Base-by-base conservation (phyloP, 2,888 invertebrate species). In the Oligia latruncula region DNA sequence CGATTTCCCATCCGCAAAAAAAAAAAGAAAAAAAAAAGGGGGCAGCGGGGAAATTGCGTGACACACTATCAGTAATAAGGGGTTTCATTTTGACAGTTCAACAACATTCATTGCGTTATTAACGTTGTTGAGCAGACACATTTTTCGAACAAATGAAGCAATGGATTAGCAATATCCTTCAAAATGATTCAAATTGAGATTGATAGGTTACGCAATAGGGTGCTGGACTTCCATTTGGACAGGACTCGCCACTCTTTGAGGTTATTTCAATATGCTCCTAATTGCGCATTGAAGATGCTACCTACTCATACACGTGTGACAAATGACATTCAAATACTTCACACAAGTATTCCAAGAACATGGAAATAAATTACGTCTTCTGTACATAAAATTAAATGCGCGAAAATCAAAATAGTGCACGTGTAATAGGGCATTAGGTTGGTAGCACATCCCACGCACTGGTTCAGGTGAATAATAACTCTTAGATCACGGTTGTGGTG, bases 391-490 rank as follows among this genome's bases (percentile, higher is more conserved):
- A 82, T 74, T 35, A 71, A 80, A 73, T 68, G 68, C 65, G 46
- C 60, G 72, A 35, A 86, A 83, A 73, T 49, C 29, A 43, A 80
- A 86, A 77, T 71, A 86, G 75, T 74, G 60, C 58, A 71, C 49
- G 8, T 60, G 71, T 78, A 52, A 81, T 60, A 73, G 75, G 71
- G 77, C 70, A 77, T 62, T 74, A 64, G 82, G 84, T 82, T 64
- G 74, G 46, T 70, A 55, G 72, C 58, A 67, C 71, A 68, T 71
- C 78, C 78, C 49, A 82, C 82, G 77, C 78, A 68, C 75, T 49
- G 29, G 66, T 74, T 64, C 77, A 83, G 81, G 81, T 85, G 77
- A 78, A 83, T 85, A 86, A 84, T 82, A 79, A 79, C 68, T 82
- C 70, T 87, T 81, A 77, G 78, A 85, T 85, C 85, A 85, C 75